Conservation (phyloP, 2,888 invertebrate species). For the Rotaria macrura region DNA sequence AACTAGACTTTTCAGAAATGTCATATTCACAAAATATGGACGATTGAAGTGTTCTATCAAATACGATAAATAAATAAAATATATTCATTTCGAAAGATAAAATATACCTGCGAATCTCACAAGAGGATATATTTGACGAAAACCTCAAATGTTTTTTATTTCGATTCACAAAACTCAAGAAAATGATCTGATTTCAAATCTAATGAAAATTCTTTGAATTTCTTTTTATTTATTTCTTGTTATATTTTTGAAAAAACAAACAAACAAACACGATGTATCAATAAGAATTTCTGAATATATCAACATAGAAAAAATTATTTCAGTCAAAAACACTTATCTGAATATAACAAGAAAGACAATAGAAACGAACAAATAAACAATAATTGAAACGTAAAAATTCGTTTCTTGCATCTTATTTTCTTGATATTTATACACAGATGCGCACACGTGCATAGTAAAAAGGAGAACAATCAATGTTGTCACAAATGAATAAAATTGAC, state of each 20-base stretch:
- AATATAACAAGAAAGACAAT: background rate
- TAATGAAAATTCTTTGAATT: no score
- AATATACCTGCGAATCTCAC: no score
- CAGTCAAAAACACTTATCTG: background rate
- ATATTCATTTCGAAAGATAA: no score
- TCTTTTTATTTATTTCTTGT: background rate
- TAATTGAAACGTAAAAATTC: background rate
- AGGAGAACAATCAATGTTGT: background rate
- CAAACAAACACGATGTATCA: background rate
- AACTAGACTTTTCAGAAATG: no score
- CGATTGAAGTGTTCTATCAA: no score
- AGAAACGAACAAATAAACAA: background rate
- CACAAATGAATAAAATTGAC: background rate
- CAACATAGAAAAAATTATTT: background rate
- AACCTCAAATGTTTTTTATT: no score
- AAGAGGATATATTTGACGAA: no score
- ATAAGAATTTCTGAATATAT: background rate
- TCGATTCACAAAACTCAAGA: no score
- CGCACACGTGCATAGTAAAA: background rate
- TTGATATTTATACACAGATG: background rate
- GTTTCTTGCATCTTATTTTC: background rate
- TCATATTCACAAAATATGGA: no score
- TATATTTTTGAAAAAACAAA: background rate
- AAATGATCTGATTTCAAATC: no score
- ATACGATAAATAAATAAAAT: no score